These are phyloP conservation scores for Allobates femoralis DNA, from an alignment of 2,797 vertebrate species.

Conservation along the genomic window DNA sequence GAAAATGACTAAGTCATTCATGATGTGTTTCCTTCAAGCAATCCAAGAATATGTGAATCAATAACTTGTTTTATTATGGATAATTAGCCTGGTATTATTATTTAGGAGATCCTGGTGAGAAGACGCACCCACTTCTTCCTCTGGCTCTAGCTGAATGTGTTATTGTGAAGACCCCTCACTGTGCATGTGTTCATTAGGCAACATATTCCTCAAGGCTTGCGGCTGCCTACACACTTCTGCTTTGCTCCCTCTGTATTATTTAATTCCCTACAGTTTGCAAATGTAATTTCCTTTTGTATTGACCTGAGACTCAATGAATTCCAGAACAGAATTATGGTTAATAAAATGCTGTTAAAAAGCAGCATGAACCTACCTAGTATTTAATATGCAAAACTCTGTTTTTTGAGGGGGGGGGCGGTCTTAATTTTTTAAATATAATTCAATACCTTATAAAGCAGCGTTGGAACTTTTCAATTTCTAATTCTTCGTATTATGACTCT, in stretches of 20 bases:
- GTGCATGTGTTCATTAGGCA: constrained; percentile 46
- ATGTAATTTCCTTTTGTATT: constrained; percentile 38
- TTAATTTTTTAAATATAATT: background rate
- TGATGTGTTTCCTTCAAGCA: constrained; percentile 24
- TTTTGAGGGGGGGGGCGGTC: background rate
- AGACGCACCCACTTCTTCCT: constrained; percentile 45
- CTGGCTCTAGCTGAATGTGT: constrained; percentile 9
- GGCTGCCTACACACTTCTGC: constrained; percentile 38
- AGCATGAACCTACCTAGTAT: background rate
- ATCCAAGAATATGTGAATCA: constrained; percentile 31
- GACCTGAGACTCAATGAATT: constrained; percentile 21
- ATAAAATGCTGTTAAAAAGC: constrained; percentile 12
- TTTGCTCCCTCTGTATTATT: background rate
- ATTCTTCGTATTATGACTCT: background rate
- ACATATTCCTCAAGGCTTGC: constrained; percentile 41
- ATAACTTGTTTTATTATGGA: background rate
- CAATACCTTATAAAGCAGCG: no score
- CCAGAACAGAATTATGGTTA: constrained; percentile 16
- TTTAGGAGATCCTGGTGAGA: constrained; percentile 25
- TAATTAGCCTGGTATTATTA: constrained; percentile 25
- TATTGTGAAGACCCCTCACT: constrained; percentile 39
- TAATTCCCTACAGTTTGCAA: constrained; percentile 32
- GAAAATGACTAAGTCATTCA: constrained; percentile 15
- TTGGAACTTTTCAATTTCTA: background rate
- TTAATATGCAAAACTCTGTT: background rate